phyloP scores from a whole-genome alignment of 2,888 invertebrate genomes.

The Limnephilus auricula region DNA sequence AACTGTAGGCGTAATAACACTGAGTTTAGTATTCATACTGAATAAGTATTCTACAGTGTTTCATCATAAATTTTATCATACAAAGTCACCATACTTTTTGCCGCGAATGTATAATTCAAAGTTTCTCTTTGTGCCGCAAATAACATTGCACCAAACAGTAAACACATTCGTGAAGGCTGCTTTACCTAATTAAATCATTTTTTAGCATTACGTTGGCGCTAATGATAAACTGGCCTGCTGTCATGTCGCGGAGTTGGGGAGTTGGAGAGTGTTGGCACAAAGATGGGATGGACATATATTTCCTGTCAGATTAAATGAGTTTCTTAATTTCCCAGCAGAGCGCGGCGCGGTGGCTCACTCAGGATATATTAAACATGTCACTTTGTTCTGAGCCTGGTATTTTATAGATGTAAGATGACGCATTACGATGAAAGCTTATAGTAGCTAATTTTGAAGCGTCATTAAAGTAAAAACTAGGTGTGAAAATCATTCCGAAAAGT shows the following conservation, averaged over 20 bases:
- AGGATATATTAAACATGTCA: constrained; percentile 45
- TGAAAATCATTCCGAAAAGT: too few species aligned
- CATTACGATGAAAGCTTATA: not conserved
- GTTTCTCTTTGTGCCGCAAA: not conserved
- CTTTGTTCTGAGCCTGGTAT: constrained; percentile 19
- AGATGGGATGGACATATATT: constrained; percentile 65
- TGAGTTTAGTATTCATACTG: not conserved
- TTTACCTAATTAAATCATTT: constrained; percentile 59
- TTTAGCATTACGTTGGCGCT: constrained; percentile 61
- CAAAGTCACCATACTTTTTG: not conserved
- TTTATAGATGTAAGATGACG: not conserved
- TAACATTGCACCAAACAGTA: not conserved
- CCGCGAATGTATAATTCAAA: not conserved
- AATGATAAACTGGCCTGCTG: constrained; percentile 57
- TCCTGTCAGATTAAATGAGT: constrained; percentile 66
- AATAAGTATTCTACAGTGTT: not conserved
- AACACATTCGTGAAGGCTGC: constrained; percentile 19
- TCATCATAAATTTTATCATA: not conserved
- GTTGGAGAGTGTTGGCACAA: constrained; percentile 30
- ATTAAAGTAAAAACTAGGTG: too few species aligned
- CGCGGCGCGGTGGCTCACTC: constrained; percentile 48
- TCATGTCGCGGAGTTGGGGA: constrained; percentile 32
- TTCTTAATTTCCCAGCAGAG: constrained; percentile 66
- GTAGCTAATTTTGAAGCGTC: not conserved
- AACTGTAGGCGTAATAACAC: not conserved